Evolutionary conservation across 1,140 invertebrate genomes (phyloP).

Genomic region (Rhizoglyphus robini): DNA sequence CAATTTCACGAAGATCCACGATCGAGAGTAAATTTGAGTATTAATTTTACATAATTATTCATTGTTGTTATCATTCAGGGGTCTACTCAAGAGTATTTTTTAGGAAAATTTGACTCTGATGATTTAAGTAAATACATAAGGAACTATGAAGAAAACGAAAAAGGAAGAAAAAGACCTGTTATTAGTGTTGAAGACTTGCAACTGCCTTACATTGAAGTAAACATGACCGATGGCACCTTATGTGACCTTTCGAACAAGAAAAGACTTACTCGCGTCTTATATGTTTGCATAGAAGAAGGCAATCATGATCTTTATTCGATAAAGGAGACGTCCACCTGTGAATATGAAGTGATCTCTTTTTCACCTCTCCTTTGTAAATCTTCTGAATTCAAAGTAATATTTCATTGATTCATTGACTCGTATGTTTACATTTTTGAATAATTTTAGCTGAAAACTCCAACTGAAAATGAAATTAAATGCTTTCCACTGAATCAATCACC

Average conservation of each 20-base stretch:
- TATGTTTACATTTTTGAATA: neutral
- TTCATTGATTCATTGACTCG: conserved; percentile 1
- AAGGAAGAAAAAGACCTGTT: conserved; percentile 33
- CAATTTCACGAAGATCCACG: conserved; percentile 85
- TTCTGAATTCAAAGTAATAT: conserved; percentile 58
- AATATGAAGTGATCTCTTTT: conserved; percentile 78
- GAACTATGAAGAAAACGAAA: conserved; percentile 6
- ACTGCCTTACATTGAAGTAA: conserved; percentile 48
- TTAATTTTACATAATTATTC: conserved; percentile 25
- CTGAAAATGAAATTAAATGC: conserved; percentile 52
- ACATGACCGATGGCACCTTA: conserved; percentile 52
- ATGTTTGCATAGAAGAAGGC: conserved; percentile 56
- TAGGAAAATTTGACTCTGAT: conserved; percentile 54
- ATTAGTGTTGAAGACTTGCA: conserved; percentile 71
- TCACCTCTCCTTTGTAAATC: conserved; percentile 71
- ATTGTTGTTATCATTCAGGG: neutral
- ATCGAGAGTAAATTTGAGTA: conserved; percentile 46
- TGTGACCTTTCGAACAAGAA: conserved; percentile 79
- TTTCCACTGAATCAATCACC: conserved; percentile 48
- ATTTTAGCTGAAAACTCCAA: conserved; percentile 37
- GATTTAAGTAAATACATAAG: conserved; percentile 31
- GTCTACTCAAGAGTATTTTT: conserved; percentile 50
- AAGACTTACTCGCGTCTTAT: conserved; percentile 59
- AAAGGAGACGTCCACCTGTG: conserved; percentile 82
- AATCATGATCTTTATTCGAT: conserved; percentile 75